These are phyloP conservation scores for Parasteatoda tepidariorum DNA, from an alignment of 1,140 invertebrate genomes.

Conservation along the genomic window DNA sequence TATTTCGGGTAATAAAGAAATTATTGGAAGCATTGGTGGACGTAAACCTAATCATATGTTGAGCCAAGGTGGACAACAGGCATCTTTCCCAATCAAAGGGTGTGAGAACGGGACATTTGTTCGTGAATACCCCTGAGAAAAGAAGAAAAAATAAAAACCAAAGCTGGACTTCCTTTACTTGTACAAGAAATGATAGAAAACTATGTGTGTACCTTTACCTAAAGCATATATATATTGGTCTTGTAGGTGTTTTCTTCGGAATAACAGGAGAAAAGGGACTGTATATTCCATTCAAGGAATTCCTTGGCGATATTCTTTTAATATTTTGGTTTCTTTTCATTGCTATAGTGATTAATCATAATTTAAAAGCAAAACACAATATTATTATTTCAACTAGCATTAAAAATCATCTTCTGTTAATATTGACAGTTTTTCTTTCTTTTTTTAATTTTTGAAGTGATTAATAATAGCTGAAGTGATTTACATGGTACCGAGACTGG, in stretches of 20 bases:
- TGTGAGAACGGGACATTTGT: not conserved
- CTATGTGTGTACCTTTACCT: not conserved
- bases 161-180: not conserved
- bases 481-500: too few relatives aligned
- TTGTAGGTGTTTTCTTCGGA: not conserved
- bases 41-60: not conserved
- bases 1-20: too few relatives aligned
- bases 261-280: not conserved
- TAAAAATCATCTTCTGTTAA: too few relatives aligned
- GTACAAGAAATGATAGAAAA: conserved; percentile 19
- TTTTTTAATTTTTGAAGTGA: too few relatives aligned
- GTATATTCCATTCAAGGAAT: not conserved
- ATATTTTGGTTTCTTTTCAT: too few relatives aligned
- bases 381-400: too few relatives aligned
- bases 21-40: too few relatives aligned
- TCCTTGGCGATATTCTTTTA: too few relatives aligned
- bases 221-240: not conserved
- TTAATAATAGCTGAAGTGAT: too few relatives aligned
- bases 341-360: too few relatives aligned
- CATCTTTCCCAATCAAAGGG: not conserved
- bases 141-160: not conserved
- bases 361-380: too few relatives aligned
- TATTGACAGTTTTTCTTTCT: too few relatives aligned
- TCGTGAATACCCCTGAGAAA: not conserved
- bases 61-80: not conserved